Percentiles rank a stretch among this genome's conserved stretches.
Evolutionary conservation across 1,140 invertebrate genomes (phyloP).

Genomic region (Brachionus manjavacas): DNA sequence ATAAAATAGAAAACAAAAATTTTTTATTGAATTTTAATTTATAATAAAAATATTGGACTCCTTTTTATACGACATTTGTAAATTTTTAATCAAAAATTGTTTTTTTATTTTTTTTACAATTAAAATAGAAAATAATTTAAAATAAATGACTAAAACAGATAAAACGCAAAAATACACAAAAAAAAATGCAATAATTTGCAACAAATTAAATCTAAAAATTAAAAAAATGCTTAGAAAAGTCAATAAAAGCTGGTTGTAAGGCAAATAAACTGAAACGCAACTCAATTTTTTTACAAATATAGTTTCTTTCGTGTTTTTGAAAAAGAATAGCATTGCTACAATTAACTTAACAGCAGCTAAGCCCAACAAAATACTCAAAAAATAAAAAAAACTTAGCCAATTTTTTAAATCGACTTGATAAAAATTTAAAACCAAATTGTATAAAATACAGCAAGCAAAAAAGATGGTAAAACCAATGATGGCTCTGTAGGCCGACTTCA

Average conservation of each 20-base stretch:
- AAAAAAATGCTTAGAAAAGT: conserved; percentile 12
- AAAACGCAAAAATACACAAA: not conserved
- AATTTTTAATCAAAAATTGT: not conserved
- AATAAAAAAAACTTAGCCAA: not conserved
- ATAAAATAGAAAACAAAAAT: not conserved
- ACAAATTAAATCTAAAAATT: not conserved
- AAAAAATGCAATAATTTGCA: not conserved
- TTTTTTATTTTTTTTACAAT: not conserved
- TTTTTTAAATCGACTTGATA: not conserved
- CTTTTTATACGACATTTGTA: not conserved
- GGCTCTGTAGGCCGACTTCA: not conserved
- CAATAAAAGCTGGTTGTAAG: not conserved
- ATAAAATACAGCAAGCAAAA: not conserved
- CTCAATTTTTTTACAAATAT: not conserved
- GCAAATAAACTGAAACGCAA: not conserved
- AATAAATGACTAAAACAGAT: not conserved
- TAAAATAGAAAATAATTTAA: not conserved
- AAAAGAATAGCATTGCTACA: not conserved
- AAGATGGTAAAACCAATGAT: not conserved
- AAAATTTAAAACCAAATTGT: not conserved
- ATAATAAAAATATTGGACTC: not conserved
- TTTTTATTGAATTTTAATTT: not conserved
- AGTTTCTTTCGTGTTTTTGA: not conserved
- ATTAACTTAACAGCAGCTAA: not conserved
- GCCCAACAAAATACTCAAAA: not conserved